Conservation (phyloP, 2,113 vertebrate genomes). For the Zapus hudsonius region DNA sequence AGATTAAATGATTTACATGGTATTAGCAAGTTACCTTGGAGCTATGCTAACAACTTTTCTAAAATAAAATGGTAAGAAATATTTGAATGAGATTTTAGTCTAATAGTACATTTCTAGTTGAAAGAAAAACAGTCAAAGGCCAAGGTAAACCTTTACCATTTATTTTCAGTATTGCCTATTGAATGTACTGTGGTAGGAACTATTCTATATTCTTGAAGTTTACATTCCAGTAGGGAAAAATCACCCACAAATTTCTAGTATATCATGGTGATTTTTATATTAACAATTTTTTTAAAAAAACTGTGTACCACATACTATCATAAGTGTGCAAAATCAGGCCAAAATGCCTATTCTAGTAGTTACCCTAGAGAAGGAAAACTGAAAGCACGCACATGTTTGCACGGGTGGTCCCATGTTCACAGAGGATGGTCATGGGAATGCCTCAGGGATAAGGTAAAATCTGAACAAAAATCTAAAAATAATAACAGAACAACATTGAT, state of each 20-base stretch:
- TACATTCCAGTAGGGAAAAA: not conserved
- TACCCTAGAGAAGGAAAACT: not conserved
- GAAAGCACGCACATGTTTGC: not conserved
- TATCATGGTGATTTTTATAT: too few species aligned
- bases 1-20: not conserved
- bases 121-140: not conserved
- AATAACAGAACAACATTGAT: not conserved
- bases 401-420: not conserved
- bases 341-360: not conserved
- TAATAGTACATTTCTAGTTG: not conserved
- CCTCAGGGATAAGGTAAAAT: not conserved
- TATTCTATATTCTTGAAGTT: not conserved
- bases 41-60: not conserved
- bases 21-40: constrained; percentile 2
- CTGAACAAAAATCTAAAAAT: not conserved
- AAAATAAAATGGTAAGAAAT: not conserved
- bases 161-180: not conserved
- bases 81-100: constrained; percentile 24
- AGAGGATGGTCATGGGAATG: not conserved
- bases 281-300: too few species aligned
- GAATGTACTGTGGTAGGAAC: not conserved
- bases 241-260: not conserved
- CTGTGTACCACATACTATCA: not conserved
- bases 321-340: not conserved
- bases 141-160: not conserved